Percentiles rank a stretch among this genome's conserved stretches.
Conservation (phyloP, 2,797 vertebrate genomes). For the Alectoris magna region DNA sequence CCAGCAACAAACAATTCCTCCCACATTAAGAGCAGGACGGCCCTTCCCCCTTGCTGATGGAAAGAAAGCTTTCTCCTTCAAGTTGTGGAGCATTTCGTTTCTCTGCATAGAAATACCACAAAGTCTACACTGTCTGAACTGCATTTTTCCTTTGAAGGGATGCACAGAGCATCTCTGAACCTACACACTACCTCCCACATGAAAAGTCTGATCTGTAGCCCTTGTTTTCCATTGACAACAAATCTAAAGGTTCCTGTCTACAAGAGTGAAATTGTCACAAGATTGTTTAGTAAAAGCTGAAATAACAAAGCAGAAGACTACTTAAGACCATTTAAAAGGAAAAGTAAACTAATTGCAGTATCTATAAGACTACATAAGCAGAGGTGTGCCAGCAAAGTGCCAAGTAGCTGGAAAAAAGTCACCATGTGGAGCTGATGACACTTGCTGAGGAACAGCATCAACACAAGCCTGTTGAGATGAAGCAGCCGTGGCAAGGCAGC, state of each 20-base stretch:
- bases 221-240: not conserved
- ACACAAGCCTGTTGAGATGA: not conserved
- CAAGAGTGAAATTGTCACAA: not conserved
- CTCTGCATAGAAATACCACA: not conserved
- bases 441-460: not conserved
- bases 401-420: not conserved
- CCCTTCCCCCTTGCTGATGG: not conserved
- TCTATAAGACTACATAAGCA: slow-evolving; percentile 66
- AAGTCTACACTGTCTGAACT: not conserved
- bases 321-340: slow-evolving; percentile 7
- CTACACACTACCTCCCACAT: not conserved
- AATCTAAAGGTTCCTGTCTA: not conserved
- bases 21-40: not conserved
- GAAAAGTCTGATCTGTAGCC: not conserved
- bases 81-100: not conserved
- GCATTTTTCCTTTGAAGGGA: not conserved
- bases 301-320: slow-evolving; percentile 14
- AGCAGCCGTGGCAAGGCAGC: not conserved
- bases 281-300: not conserved
- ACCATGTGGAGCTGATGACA: not conserved
- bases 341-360: slow-evolving; percentile 6
- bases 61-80: not conserved
- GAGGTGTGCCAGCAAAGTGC: slow-evolving; percentile 62
- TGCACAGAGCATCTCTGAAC: not conserved
- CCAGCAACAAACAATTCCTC: not conserved